Conservation (phyloP, 2,113 vertebrate species). For the Phyllostomus discolor region DNA sequence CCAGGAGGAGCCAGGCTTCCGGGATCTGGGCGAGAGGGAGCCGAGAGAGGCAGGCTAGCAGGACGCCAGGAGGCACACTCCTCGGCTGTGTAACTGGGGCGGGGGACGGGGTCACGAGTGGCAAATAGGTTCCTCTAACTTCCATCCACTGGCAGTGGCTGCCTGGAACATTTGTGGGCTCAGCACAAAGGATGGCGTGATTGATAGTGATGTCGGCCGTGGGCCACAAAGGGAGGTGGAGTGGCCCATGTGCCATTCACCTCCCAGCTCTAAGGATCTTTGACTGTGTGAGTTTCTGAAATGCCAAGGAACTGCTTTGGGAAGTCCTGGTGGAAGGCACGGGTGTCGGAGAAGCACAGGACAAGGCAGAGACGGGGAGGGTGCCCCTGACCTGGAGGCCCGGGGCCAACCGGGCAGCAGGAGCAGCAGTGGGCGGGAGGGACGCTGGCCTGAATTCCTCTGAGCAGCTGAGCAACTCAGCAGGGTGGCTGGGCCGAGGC, state of each 20-base stretch:
- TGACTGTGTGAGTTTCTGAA: background rate
- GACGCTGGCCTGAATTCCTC: background rate
- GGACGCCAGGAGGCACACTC: background rate
- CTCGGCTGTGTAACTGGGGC: background rate
- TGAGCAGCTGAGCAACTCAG: background rate
- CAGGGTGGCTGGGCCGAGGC: background rate
- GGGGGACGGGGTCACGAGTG: background rate
- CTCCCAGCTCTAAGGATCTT: background rate
- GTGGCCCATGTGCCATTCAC: background rate
- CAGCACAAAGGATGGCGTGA: background rate
- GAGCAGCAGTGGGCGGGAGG: background rate
- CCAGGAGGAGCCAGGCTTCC: conserved; percentile 75
- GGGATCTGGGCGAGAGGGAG: conserved; percentile 62
- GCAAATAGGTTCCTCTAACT: background rate
- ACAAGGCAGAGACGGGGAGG: background rate
- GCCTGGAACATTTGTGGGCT: background rate
- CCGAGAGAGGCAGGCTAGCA: background rate
- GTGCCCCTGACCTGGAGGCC: background rate
- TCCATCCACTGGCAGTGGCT: background rate
- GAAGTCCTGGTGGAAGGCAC: background rate
- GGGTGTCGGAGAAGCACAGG: background rate
- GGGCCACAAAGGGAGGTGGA: background rate
- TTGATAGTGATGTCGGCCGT: background rate
- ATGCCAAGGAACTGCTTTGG: background rate
- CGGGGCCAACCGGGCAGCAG: background rate